Percentiles rank a stretch among this genome's conserved stretches.
These are phyloP conservation scores for Pyrochroa serraticornis DNA, from an alignment of 2,888 invertebrate species.

Conservation along the genomic window DNA sequence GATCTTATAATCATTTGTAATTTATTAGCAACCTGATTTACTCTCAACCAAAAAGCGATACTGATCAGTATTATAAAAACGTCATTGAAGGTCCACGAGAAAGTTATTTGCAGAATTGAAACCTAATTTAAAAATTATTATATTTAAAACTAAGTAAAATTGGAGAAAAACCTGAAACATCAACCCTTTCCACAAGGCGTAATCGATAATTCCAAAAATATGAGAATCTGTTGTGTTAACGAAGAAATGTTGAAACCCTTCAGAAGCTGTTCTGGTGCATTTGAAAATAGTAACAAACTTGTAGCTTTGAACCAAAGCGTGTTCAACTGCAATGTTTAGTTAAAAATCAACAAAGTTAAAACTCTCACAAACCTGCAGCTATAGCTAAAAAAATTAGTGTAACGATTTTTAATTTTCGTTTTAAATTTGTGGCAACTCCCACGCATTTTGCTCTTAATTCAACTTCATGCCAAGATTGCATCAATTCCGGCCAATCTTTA, in stretches of 20 bases:
- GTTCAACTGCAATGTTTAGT: conserved; percentile 44
- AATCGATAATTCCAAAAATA: conserved; percentile 21
- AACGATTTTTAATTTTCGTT: neutral
- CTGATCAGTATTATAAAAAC: conserved; percentile 17
- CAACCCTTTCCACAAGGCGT: conserved; percentile 17
- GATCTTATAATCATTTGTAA: neutral
- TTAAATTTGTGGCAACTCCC: no score
- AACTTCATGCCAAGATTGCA: conserved; percentile 59
- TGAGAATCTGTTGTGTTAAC: conserved; percentile 6
- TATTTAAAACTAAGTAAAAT: neutral
- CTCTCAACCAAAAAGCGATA: neutral
- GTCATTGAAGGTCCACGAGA: conserved; percentile 13
- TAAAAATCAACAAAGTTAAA: neutral
- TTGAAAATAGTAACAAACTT: neutral
- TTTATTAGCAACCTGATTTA: conserved; percentile 3
- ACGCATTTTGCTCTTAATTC: conserved; percentile 45
- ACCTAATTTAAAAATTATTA: neutral
- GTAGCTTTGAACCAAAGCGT: conserved; percentile 4
- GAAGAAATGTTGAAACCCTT: conserved; percentile 16
- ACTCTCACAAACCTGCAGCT: no score
- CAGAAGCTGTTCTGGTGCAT: neutral
- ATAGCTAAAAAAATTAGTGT: neutral
- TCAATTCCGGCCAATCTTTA: conserved; percentile 61
- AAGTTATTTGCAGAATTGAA: conserved; percentile 4
- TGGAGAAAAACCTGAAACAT: conserved; percentile 22